Evolutionary conservation across 2,888 invertebrate species (phyloP), one percentile per base, ranked within the genome.

Genomic region (Rhaphigaster nebulosa): DNA sequence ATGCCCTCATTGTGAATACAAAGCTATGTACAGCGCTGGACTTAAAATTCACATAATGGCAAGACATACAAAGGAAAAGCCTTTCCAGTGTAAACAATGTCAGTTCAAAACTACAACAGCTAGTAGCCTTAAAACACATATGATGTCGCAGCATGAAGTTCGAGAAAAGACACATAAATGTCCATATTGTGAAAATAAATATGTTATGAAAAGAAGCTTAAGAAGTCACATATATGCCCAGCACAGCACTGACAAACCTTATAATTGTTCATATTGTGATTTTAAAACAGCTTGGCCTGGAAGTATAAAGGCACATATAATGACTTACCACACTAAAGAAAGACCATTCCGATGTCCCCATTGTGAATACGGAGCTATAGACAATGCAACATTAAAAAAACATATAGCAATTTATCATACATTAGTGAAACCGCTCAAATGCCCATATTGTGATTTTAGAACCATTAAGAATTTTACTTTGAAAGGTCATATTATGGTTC

Each of bases 401-500:
- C 84, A 84, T 45, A 45, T 84, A n/a, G 84, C 84, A n/a, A 84
- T 84, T 38, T 84, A 84, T 84, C 84, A 84, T 45, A 84, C 84
- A 84, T 41, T 45, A 45, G 84, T n/a, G n/a, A 84, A 84, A 84
- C 84, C 84, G 45, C 84, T 84, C 23, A 84, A 84, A 10, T 84
- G 84, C 45, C 84, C 84, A 6, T 84, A 45, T n/a, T 84, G 84
- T n/a, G 84, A 84, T 26, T 84, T 84, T n/a, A 84, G 84, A 50
- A 84, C 84, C 4, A 84, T 84, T n/a, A 84, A 84, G 45, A 84
- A 84, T n/a, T 84, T 84, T 50, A 84, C 84, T 84, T 84, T 84
- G 45, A 84, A 84, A 45, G 84, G 84, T 50, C 84, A 84, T 45
- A 84, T 84, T 45, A 84, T 84, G 84, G 84, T 84, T 45, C 84